Conservation (phyloP, 2,888 invertebrate genomes). For the Camponotus fellah region DNA sequence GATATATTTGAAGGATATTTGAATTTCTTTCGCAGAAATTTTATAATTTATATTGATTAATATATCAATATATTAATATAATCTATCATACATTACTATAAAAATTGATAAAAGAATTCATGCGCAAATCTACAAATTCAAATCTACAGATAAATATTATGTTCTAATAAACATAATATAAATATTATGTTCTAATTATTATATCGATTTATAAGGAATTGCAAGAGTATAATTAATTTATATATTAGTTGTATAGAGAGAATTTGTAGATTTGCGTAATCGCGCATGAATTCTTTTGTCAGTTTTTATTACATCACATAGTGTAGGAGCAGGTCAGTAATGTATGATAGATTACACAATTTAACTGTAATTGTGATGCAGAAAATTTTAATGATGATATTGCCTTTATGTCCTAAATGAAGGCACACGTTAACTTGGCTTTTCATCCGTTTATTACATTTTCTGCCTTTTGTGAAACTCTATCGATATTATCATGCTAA, state of each 20-base stretch:
- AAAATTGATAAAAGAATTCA: too few relatives aligned
- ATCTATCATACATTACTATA: too few relatives aligned
- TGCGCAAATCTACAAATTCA: too few relatives aligned
- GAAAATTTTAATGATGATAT: conserved; percentile 35
- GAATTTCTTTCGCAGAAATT: background rate
- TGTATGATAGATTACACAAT: conserved; percentile 25
- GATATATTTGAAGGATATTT: background rate
- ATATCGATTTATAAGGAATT: background rate
- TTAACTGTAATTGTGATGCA: conserved; percentile 31
- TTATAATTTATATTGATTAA: background rate
- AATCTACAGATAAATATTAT: too few relatives aligned
- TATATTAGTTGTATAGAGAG: background rate
- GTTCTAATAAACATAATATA: too few relatives aligned
- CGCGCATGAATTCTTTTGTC: background rate
- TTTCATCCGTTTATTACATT: conserved; percentile 34
- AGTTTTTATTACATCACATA: background rate
- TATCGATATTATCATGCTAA: conserved; percentile 43
- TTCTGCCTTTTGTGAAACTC: conserved; percentile 40
- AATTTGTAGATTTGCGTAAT: background rate
- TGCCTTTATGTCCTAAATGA: conserved; percentile 35
- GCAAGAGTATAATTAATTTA: background rate
- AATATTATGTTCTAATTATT: conserved; percentile 11
- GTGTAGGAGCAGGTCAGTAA: background rate
- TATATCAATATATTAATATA: background rate
- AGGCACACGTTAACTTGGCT: conserved; percentile 35